phyloP scores from a whole-genome alignment of 2,797 vertebrate genomes.

The Crenichthys baileyi region DNA sequence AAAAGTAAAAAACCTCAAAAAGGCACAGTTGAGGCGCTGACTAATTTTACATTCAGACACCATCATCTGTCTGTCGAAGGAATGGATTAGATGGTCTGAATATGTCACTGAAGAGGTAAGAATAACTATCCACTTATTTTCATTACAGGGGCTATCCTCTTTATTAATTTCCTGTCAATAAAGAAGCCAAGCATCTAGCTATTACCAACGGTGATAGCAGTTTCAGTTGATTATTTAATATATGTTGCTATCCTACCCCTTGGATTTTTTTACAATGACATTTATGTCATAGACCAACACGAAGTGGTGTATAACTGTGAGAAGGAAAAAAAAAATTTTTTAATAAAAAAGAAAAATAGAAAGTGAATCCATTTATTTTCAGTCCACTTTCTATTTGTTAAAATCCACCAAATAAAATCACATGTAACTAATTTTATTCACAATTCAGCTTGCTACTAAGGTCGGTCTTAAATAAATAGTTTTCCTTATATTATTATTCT shows the following conservation, averaged over 20 bases:
- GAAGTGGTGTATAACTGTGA: neutral
- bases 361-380: neutral
- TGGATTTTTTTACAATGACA: neutral
- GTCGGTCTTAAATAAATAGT: neutral
- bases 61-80: constrained; percentile 45
- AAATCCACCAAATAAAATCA: neutral
- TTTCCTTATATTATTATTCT: neutral
- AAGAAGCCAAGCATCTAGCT: constrained; percentile 5
- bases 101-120: constrained; percentile 61
- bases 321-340: neutral
- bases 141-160: constrained; percentile 35
- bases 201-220: constrained; percentile 1
- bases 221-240: neutral
- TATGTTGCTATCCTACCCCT: neutral
- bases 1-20: constrained; percentile 56
- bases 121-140: constrained; percentile 57
- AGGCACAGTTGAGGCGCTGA: constrained; percentile 27
- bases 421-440: neutral
- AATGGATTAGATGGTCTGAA: constrained; percentile 61
- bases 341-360: neutral
- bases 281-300: neutral
- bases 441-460: neutral
- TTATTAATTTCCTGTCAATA: constrained; percentile 35
- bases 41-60: constrained; percentile 60
- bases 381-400: neutral